A percentile compares a stretch with the other conserved stretches of the same genome.
These are phyloP conservation scores for Bombus soroeensis DNA, from an alignment of 1,140 invertebrate species.

Conservation along the genomic window DNA sequence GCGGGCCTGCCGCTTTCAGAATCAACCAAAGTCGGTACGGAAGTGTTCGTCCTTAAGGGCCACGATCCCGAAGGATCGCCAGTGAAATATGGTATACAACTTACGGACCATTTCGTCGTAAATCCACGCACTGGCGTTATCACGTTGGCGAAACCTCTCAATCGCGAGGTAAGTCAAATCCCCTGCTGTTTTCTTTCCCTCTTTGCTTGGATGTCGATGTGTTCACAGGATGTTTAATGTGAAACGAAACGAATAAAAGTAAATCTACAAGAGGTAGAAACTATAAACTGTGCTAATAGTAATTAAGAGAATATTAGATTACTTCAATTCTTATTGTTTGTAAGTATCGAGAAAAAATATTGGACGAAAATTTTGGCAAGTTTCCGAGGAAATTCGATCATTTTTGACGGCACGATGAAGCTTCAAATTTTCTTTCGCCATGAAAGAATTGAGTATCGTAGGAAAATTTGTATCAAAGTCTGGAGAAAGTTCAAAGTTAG, in stretches of 20 bases:
- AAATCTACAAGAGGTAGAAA: neutral
- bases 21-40: slow-evolving; percentile 88
- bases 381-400: too few species aligned
- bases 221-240: too few species aligned
- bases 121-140: slow-evolving; percentile 90
- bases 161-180: slow-evolving; percentile 88
- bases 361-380: too few species aligned
- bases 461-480: too few species aligned
- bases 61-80: slow-evolving; percentile 90
- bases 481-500: too few species aligned
- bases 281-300: too few species aligned
- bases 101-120: slow-evolving; percentile 91
- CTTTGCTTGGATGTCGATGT: neutral
- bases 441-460: too few species aligned
- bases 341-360: too few species aligned
- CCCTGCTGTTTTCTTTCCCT: neutral
- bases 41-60: slow-evolving; percentile 90
- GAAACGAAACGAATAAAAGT: neutral
- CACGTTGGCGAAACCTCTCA: slow-evolving; percentile 89
- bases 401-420: too few species aligned
- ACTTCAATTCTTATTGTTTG: too few species aligned
- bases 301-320: too few species aligned
- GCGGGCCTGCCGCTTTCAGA: slow-evolving; percentile 87
- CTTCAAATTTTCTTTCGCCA: too few species aligned
- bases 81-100: slow-evolving; percentile 89